Evolutionary conservation across 2,113 vertebrate species (phyloP), one percentile per base, ranked within the genome.

Genomic region (Rhynchopsitta pachyrhyncha): DNA sequence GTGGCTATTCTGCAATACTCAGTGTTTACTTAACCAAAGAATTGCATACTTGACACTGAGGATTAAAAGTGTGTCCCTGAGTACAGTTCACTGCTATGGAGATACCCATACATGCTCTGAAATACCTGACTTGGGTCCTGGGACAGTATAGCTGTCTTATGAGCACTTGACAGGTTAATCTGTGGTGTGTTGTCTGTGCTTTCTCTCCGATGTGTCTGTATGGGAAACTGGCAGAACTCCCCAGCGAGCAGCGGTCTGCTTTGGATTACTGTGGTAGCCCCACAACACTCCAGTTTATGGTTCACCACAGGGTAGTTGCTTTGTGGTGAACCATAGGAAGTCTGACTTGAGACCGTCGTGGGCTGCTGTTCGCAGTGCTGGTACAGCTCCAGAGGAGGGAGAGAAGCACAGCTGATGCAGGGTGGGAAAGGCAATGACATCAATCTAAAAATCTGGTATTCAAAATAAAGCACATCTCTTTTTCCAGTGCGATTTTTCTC

Each of bases 261-360:
- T 47, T 57, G 50, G 35, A 25, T 69, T 60, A 14, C 63, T 82
- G 70, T 8, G 70, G 84, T 42, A 66, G 70, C 67, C 73, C 60
- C 73, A 52, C 23, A 60, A 68, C 46, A 2, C 64, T 91, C 35
- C 62, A 75, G 1, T 2, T 82, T 19, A 24, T 1, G 17, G 35
- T 69, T 82, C 57, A 63, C 89, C 82, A 31, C 90, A 74, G 84
- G 67, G 53, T 37, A 24, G 52, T 41, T 91, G 52, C 84, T 89
- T 77, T 94, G 94, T 94, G 94, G 95, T 93, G 71, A 95, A 60
- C 92, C 85, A 42, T 49, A 88, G 92, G 71, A 96, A 94, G 79
- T 88, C 53, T 90, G 80, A 59, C 44, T 74, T 49, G 67, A 92
- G 82, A 35, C 46, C 2, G 1, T 63, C 6, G 1, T 59, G 6